phyloP scores from a whole-genome alignment of 2,113 vertebrate genomes.

The Ammodytes dubius region DNA sequence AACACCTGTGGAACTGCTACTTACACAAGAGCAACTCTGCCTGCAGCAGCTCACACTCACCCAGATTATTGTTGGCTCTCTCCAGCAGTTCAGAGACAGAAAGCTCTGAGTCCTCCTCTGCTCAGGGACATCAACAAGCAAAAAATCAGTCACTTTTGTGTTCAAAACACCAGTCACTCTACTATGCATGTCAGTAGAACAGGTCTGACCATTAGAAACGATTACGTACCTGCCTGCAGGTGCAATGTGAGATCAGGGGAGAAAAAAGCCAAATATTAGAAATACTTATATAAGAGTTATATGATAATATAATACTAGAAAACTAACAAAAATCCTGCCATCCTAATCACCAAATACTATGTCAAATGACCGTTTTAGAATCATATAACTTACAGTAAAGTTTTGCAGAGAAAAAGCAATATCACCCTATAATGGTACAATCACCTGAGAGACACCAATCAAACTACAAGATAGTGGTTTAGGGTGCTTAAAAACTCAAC shows the following conservation, averaged over 20 bases:
- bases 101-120: slow-evolving; percentile 39
- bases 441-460: neutral
- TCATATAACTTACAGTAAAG: too few species aligned
- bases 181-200: neutral
- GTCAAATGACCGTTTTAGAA: too few species aligned
- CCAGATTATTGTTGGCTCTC: slow-evolving; percentile 62
- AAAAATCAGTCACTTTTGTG: neutral
- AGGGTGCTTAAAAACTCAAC: neutral
- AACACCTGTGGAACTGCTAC: neutral
- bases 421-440: too few species aligned
- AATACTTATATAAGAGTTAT: neutral
- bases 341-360: neutral
- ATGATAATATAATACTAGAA: too few species aligned
- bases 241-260: neutral
- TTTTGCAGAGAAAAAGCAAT: too few species aligned
- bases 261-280: slow-evolving; percentile 4
- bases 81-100: slow-evolving; percentile 65
- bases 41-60: slow-evolving; percentile 45
- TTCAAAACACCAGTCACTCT: neutral
- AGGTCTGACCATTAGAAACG: neutral
- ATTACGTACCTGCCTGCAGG: slow-evolving; percentile 44
- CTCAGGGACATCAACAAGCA: slow-evolving; percentile 9
- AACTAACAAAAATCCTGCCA: too few species aligned
- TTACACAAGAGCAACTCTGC: neutral
- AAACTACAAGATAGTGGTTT: too few species aligned